phyloP scores from a whole-genome alignment of 2,888 invertebrate species.

The Andrena praecox region DNA sequence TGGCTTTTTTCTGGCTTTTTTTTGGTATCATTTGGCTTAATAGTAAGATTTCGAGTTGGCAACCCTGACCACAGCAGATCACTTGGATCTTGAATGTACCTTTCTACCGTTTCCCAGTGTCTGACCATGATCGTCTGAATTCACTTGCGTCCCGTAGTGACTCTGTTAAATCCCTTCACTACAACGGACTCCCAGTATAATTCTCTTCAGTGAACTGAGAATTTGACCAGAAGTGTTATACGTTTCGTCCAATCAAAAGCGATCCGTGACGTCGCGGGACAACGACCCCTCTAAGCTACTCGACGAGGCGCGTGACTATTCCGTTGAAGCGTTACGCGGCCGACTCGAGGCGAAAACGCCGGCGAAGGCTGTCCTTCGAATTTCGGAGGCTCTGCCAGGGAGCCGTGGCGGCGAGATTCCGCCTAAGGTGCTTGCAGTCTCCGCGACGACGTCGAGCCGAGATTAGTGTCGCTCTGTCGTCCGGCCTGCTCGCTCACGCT shows the following conservation, averaged over 20 bases:
- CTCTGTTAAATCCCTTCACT: background rate
- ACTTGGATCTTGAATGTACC: too few species aligned
- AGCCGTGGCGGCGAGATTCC: constrained; percentile 40
- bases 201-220: too few species aligned
- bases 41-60: too few species aligned
- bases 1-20: too few species aligned
- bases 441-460: constrained; percentile 58
- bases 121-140: background rate
- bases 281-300: constrained; percentile 64
- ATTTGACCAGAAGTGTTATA: too few species aligned
- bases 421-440: constrained; percentile 66
- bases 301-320: constrained; percentile 38
- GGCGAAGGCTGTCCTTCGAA: constrained; percentile 36
- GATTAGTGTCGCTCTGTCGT: constrained; percentile 37
- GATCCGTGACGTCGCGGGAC: constrained; percentile 67
- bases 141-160: background rate
- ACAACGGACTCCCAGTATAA: too few species aligned
- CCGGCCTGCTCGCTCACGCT: background rate
- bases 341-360: constrained; percentile 9
- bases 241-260: too few species aligned
- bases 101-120: too few species aligned
- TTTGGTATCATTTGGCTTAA: too few species aligned
- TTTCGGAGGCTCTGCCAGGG: constrained; percentile 60
- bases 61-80: too few species aligned
- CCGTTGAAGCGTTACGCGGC: background rate